Conservation (phyloP, 2,888 invertebrate genomes). For the Acleris emargana region DNA sequence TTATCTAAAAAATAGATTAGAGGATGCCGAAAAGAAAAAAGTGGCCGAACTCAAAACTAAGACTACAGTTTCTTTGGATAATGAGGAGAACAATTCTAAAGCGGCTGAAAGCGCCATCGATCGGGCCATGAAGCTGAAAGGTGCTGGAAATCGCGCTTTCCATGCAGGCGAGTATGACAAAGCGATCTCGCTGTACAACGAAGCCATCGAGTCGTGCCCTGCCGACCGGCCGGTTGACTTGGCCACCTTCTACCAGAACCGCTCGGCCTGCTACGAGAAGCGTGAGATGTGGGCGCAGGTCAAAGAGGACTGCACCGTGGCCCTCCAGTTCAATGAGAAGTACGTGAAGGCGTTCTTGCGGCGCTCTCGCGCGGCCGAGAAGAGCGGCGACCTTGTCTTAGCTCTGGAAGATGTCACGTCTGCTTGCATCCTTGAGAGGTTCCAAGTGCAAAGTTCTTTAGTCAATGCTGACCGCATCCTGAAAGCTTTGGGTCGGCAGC, state of each 20-base stretch:
- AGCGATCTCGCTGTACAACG: constrained; percentile 94
- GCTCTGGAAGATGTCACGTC: constrained; percentile 97
- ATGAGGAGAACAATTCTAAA: constrained; percentile 76
- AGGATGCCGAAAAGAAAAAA: constrained; percentile 81
- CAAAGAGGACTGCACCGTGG: constrained; percentile 93
- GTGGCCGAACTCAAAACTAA: constrained; percentile 78
- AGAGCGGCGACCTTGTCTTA: constrained; percentile 89
- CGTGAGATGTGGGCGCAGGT: constrained; percentile 93
- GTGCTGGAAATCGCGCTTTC: constrained; percentile 94
- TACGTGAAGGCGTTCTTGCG: constrained; percentile 95
- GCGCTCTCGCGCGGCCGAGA: constrained; percentile 92
- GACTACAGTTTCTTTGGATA: constrained; percentile 85
- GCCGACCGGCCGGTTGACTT: constrained; percentile 88
- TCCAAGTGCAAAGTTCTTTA: constrained; percentile 91
- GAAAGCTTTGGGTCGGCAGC: constrained; percentile 89
- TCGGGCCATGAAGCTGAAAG: constrained; percentile 91
- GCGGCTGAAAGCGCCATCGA: constrained; percentile 85
- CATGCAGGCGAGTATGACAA: constrained; percentile 94
- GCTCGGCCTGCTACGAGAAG: constrained; percentile 97
- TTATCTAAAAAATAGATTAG: constrained; percentile 86
- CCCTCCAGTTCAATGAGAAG: constrained; percentile 91
- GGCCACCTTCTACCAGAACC: constrained; percentile 97
- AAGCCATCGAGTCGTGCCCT: constrained; percentile 96
- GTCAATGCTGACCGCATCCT: constrained; percentile 94
- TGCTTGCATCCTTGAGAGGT: constrained; percentile 95